phyloP scores from a whole-genome alignment of 2,797 vertebrate species.

The Rhabdomys pumilio region DNA sequence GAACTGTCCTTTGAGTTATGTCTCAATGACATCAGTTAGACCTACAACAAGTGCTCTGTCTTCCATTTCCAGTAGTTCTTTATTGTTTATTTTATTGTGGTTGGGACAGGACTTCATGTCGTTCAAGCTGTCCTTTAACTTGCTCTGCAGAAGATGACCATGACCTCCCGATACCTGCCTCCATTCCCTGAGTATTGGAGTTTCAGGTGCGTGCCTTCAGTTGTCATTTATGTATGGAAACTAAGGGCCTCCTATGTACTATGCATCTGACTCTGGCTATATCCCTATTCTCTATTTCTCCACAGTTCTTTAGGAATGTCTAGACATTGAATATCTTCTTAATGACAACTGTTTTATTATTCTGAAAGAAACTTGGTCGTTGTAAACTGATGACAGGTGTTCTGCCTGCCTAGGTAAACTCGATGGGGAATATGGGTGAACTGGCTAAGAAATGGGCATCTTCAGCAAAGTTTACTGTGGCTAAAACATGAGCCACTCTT shows the following conservation, averaged over 20 bases:
- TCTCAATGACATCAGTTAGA: slow-evolving; percentile 8
- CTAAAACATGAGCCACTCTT: not conserved
- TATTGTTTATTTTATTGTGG: not conserved
- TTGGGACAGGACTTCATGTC: not conserved
- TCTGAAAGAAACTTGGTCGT: slow-evolving; percentile 7
- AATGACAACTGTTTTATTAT: slow-evolving; percentile 17
- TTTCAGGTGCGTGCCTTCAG: not conserved
- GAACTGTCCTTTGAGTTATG: slow-evolving; percentile 21
- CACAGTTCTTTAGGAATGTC: slow-evolving; percentile 33
- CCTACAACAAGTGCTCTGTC: not conserved
- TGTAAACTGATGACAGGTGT: not conserved
- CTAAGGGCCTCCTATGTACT: not conserved
- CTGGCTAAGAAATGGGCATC: not conserved
- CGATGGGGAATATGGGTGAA: not conserved
- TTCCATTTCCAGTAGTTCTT: not conserved
- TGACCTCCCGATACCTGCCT: not conserved
- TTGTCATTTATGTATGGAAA: not conserved
- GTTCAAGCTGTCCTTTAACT: not conserved
- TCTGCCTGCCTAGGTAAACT: slow-evolving; percentile 26
- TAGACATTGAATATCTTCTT: slow-evolving; percentile 18
- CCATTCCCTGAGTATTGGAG: not conserved
- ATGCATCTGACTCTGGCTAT: too few species aligned
- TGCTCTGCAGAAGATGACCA: not conserved
- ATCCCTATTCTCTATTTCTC: too few species aligned
- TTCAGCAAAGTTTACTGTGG: slow-evolving; percentile 12